Evolutionary conservation across 2,888 invertebrate species (phyloP), one percentile per base, ranked within the genome.

Genomic region (Orthosia incerta): DNA sequence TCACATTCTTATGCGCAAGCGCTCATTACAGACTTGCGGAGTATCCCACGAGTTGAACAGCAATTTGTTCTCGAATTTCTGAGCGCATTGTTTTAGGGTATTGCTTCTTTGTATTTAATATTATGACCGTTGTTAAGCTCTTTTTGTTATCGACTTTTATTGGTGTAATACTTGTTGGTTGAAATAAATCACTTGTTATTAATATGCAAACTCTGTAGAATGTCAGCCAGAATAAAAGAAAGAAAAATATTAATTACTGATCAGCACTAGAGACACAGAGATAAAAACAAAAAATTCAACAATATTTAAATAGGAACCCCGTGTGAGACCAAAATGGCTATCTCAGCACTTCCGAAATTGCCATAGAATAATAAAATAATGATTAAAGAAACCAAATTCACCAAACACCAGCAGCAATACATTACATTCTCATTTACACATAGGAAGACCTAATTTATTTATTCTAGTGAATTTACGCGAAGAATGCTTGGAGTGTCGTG

Each of bases 41-140:
- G 78, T 86, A 87, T 90, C 91, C 88, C 91, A 91, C 90, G 90
- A 90, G 82, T 87, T 87, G 84, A 87, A 84, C 87, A 82, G 85
- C 85, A 90, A 91, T 90, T 90, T 86, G 85, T 85, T 86, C 85
- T 90, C 90, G 76, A 88, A 89, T 91, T 91, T 90, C 91, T 87
- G 87, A 71, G 76, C 83, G 84, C 89, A 91, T 91, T 91, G 91
- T 91, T 88, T 89, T 86, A 86, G 84, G 81, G 79, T 82, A 82
- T 80, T 79, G 81, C 75, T 75, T 68, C 74, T 77, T 86, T 86
- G 80, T 84, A 86, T 84, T 82, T 81, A 82, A 85, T 69, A 59
- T 69, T 63, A 75, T 61, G 60, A 73, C 16, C 26, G 51, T 69
- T 70, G 55, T 61, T 63, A 66, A 82, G n/a, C 26, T 51, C 26